Percentiles rank a stretch among this genome's conserved stretches.
phyloP scores from a whole-genome alignment of 1,140 invertebrate species.

The Zaprionus capensis region DNA sequence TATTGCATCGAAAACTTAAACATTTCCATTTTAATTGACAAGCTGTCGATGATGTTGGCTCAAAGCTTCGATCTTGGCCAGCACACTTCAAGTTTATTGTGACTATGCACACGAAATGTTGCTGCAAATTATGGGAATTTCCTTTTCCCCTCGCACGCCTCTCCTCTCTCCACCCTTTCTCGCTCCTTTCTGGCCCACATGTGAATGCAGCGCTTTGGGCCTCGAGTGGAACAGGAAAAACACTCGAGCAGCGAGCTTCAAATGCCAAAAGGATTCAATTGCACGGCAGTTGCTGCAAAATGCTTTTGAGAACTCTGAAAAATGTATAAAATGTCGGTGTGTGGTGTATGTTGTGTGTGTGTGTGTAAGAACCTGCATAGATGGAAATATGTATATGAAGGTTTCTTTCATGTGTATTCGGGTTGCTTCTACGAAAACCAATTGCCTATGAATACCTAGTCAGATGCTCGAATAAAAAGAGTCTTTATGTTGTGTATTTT shows the following conservation, averaged over 20 bases:
- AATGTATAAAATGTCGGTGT: not conserved
- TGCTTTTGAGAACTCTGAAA: not conserved
- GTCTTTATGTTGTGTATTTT: not conserved
- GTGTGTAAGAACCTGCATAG: not conserved
- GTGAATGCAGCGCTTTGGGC: slow-evolving; percentile 10
- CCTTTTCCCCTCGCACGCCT: not conserved
- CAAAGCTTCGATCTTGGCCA: slow-evolving; percentile 50
- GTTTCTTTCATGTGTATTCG: not conserved
- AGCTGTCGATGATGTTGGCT: slow-evolving; percentile 69
- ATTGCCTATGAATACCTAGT: slow-evolving; percentile 3
- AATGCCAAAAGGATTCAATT: slow-evolving; percentile 29
- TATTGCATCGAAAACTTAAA: slow-evolving; percentile 73
- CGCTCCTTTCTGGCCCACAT: not conserved
- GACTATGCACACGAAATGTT: slow-evolving; percentile 59
- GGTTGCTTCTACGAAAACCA: not conserved
- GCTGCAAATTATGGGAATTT: slow-evolving; percentile 61
- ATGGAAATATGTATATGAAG: not conserved
- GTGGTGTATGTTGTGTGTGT: not conserved
- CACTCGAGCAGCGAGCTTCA: slow-evolving; percentile 17
- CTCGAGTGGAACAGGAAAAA: slow-evolving; percentile 14
- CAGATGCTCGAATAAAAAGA: not conserved
- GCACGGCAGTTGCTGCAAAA: slow-evolving; percentile 12
- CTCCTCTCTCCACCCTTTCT: not conserved
- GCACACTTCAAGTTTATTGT: slow-evolving; percentile 55
- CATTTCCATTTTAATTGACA: slow-evolving; percentile 83